Percentiles rank a stretch among this genome's conserved stretches.
phyloP scores from a whole-genome alignment of 1,140 invertebrate species.

The Drosophila nannoptera region DNA sequence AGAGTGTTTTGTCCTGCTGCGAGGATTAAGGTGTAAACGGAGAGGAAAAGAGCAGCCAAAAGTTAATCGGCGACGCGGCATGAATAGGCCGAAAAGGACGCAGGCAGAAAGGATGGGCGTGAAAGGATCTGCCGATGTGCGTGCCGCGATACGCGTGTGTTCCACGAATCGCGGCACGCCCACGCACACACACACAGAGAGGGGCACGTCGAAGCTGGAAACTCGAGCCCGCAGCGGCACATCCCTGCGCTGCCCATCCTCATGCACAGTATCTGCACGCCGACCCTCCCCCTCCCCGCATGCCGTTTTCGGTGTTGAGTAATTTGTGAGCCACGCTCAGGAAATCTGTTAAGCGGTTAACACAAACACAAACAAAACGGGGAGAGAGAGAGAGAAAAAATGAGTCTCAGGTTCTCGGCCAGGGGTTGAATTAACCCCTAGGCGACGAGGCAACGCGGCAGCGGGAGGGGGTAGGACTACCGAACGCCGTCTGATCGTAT shows the following conservation, averaged over 20 bases:
- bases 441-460: neutral
- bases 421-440: conserved; percentile 43
- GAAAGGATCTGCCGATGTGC: conserved; percentile 57
- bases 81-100: conserved; percentile 26
- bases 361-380: conserved; percentile 51
- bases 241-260: neutral
- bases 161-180: conserved; percentile 56
- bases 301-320: conserved; percentile 60
- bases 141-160: conserved; percentile 74
- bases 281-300: neutral
- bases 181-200: no score
- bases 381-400: no score
- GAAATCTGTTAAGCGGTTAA: conserved; percentile 75
- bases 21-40: conserved; percentile 31
- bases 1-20: conserved; percentile 15
- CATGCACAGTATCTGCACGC: neutral
- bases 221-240: conserved; percentile 51
- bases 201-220: conserved; percentile 36
- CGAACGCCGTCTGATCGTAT: conserved; percentile 49
- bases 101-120: conserved; percentile 24
- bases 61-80: conserved; percentile 29
- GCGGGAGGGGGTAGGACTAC: conserved; percentile 9
- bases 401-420: conserved; percentile 11
- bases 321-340: conserved; percentile 63
- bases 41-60: conserved; percentile 34